Conservation (phyloP, 37 sponge, comb jelly and placozoan genomes). For the Diacarnus erythraeanus region DNA sequence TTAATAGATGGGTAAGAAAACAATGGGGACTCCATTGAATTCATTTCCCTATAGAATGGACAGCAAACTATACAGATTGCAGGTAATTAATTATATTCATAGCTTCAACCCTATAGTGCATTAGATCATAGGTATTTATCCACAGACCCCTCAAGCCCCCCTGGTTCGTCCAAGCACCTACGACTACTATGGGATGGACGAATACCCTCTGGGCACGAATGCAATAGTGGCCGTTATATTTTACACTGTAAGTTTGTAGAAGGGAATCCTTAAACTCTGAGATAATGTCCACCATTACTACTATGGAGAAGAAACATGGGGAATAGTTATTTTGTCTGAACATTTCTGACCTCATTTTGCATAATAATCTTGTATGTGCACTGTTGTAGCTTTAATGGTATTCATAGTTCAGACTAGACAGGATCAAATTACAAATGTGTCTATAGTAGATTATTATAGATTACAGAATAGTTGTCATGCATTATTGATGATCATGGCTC, state of each 20-base stretch:
- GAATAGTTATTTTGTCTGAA: neutral
- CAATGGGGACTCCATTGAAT: constrained; percentile 93
- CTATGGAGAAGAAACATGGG: too few relatives aligned
- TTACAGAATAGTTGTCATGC: too few relatives aligned
- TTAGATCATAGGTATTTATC: neutral
- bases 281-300: too few relatives aligned
- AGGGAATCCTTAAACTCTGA: neutral
- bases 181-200: constrained; percentile 74
- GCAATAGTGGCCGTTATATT: constrained; percentile 95
- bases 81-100: too few relatives aligned
- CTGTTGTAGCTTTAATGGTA: too few relatives aligned
- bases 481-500: too few relatives aligned
- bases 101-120: too few relatives aligned
- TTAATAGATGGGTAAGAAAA: constrained; percentile 97
- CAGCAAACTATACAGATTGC: constrained; percentile 83
- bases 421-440: too few relatives aligned
- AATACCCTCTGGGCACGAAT: constrained; percentile 95
- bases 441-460: too few relatives aligned
- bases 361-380: neutral
- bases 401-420: too few relatives aligned
- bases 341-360: neutral
- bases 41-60: constrained; percentile 82
- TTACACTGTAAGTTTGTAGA: constrained; percentile 70
- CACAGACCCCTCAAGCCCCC: constrained; percentile 91
- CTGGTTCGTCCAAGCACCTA: constrained; percentile 77